A percentile compares a stretch with the other conserved stretches of the same genome.
phyloP scores from a whole-genome alignment of 1,140 invertebrate genomes.

The Eriosoma lanigerum region DNA sequence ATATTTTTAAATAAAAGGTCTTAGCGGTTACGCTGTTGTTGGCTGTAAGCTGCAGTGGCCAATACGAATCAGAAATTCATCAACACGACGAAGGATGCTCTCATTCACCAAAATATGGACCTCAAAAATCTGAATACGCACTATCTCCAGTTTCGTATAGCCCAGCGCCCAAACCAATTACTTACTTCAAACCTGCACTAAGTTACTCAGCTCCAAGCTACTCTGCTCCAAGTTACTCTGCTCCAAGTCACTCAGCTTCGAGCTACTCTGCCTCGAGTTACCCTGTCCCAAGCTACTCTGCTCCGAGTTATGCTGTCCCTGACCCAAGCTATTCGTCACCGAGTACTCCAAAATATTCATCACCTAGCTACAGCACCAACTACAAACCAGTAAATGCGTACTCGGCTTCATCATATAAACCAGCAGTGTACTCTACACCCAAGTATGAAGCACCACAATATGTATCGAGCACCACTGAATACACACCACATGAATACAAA shows the following conservation, averaged over 20 bases:
- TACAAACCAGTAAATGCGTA: constrained; percentile 3
- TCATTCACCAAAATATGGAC: constrained; percentile 34
- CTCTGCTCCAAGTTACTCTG: neutral
- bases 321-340: constrained; percentile 30
- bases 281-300: neutral
- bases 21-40: constrained; percentile 41
- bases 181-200: constrained; percentile 24
- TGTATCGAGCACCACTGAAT: constrained; percentile 13
- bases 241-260: neutral
- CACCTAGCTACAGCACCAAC: neutral
- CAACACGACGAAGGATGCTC: constrained; percentile 36
- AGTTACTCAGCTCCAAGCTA: neutral
- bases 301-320: constrained; percentile 23
- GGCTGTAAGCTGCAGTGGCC: constrained; percentile 16
- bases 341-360: constrained; percentile 19
- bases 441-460: constrained; percentile 27
- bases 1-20: neutral
- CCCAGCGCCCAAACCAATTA: neutral
- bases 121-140: constrained; percentile 26
- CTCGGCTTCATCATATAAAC: constrained; percentile 18
- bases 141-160: neutral
- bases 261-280: constrained; percentile 25
- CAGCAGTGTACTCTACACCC: constrained; percentile 28
- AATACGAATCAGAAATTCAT: constrained; percentile 33
- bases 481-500: constrained; percentile 37